phyloP scores from a whole-genome alignment of 2,888 invertebrate species.

The Sericinus montela region DNA sequence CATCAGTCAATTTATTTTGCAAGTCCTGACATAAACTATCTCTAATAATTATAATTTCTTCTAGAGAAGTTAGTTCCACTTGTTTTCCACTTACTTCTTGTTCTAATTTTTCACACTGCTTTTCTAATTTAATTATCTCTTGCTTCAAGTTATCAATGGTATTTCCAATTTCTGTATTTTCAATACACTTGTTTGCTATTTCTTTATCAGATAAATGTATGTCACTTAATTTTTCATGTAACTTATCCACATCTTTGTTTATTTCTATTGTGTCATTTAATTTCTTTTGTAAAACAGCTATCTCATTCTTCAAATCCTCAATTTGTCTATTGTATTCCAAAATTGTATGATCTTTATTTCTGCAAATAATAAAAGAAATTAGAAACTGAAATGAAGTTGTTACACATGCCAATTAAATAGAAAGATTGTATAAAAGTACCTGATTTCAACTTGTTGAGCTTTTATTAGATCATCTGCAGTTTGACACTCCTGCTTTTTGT shows the following conservation, averaged over 20 bases:
- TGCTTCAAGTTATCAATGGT: constrained; percentile 40
- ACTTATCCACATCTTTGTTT: constrained; percentile 33
- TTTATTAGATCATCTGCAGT: constrained; percentile 54
- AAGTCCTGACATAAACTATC: constrained; percentile 69
- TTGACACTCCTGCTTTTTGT: constrained; percentile 31
- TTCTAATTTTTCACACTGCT: constrained; percentile 57
- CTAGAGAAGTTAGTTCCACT: constrained; percentile 59
- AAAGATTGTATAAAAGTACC: constrained; percentile 34
- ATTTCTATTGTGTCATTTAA: constrained; percentile 30
- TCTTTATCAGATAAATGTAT: constrained; percentile 28
- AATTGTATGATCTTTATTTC: constrained; percentile 68
- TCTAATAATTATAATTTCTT: constrained; percentile 64
- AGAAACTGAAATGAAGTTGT: not conserved
- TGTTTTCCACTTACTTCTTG: constrained; percentile 62
- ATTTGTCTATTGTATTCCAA: constrained; percentile 64
- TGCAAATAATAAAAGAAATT: constrained; percentile 30
- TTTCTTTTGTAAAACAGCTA: constrained; percentile 38
- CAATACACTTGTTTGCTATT: constrained; percentile 13
- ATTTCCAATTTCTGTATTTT: constrained; percentile 22
- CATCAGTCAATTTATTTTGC: constrained; percentile 59
- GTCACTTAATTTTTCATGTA: constrained; percentile 37
- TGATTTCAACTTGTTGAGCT: constrained; percentile 68
- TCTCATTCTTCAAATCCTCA: constrained; percentile 61
- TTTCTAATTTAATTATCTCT: constrained; percentile 49
- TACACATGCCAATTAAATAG: too few species aligned